Conservation (phyloP, 2,113 vertebrate genomes). For the Setophaga kirtlandii region DNA sequence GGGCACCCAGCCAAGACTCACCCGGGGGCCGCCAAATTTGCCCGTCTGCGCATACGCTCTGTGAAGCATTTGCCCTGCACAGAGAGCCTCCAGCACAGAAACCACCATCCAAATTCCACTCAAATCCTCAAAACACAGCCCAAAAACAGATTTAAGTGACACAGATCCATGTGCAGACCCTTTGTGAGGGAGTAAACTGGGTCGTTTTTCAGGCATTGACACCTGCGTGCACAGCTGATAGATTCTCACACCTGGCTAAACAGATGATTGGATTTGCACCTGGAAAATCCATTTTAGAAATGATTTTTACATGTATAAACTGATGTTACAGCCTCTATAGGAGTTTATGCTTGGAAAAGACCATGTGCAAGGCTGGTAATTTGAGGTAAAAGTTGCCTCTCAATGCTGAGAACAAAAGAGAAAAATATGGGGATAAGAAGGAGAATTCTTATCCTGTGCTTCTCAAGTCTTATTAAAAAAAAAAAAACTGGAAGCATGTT, state of each 20-base stretch:
- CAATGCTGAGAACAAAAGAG: neutral
- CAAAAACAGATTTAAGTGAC: neutral
- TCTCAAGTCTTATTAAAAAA: neutral
- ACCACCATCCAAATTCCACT: neutral
- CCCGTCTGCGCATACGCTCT: neutral
- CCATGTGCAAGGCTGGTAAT: neutral
- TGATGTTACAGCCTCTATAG: neutral
- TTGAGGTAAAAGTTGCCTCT: neutral
- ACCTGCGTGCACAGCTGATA: slow-evolving; percentile 11
- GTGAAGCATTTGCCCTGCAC: neutral
- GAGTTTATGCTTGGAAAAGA: neutral
- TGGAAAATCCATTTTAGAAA: slow-evolving; percentile 22
- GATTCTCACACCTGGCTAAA: slow-evolving; percentile 50
- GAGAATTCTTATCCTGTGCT: neutral
- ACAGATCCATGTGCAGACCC: neutral
- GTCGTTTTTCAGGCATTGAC: slow-evolving; percentile 4
- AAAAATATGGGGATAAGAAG: neutral
- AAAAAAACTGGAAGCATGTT: neutral
- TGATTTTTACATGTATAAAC: neutral
- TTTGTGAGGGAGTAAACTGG: neutral
- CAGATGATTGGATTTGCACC: slow-evolving; percentile 22
- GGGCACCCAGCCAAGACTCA: slow-evolving; percentile 4
- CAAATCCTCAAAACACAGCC: neutral
- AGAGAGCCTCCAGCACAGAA: neutral
- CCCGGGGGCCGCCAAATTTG: neutral